Base-by-base conservation (phyloP, 2,113 vertebrate genomes). In the Rhinogobius similis region DNA sequence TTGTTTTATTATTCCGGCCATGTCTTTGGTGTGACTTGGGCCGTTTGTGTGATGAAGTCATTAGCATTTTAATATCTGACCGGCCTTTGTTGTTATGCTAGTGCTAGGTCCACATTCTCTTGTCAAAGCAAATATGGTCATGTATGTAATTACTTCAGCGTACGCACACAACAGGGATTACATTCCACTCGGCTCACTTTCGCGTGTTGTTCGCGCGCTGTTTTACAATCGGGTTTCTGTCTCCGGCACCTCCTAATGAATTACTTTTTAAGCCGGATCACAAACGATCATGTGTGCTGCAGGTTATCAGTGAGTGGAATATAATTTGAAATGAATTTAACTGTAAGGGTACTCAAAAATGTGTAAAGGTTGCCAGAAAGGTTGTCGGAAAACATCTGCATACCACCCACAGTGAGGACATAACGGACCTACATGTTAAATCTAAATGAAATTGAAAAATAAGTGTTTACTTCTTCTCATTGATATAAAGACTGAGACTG, bases 81-180 rank as follows among this genome's bases (percentile, higher is more conserved):
- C 13, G 0, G 20, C 0, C 23, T 65, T 79, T 55, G 46, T 78
- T 67, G 46, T 76, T 71, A 63, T 27, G 4, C 65, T 76, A 65
- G 69, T 65, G 16, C 43, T 43, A 32, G 27, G 55, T 50, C 18
- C 44, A 73, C 56, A 63, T 75, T 61, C 73, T 24, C 44, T 41
- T 62, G 76, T 75, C 63, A 77, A 75, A 83, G 55, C 38, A 70
- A 81, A 68, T 63, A 72, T 14, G 53, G 65, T 75, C 43, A 71
- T 63, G 68, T 67, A 69, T 63, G 68, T 68, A 77, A 79, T 81
- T 68, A 79, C 52, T 62, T 26, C 65, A 67, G 48, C 44, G 68
- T 62, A 68, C 20, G 62, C 27, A 10, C 52, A 53, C 66, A 62
- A 64, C 50, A 63, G 24, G 75, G 65, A 70, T 70, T 67, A 67